These are phyloP conservation scores for Zenarchopterus dispar DNA, from an alignment of 2,797 vertebrate genomes.

Conservation along the genomic window DNA sequence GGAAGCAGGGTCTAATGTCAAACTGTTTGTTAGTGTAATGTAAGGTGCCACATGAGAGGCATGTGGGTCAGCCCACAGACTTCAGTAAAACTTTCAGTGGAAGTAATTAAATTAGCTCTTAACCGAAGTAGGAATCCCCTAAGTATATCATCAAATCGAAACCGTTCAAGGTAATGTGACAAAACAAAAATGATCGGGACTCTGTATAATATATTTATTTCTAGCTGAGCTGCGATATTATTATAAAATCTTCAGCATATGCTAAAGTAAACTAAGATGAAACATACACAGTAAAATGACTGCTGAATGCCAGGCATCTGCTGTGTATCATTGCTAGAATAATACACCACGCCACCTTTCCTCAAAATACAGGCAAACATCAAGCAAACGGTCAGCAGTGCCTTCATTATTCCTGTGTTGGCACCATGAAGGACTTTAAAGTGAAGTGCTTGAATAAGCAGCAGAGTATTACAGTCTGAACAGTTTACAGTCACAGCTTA, in stretches of 20 bases:
- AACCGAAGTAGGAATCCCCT: neutral
- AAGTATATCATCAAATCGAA: neutral
- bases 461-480: conserved; percentile 43
- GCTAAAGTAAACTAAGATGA: conserved; percentile 2
- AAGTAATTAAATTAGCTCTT: neutral
- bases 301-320: neutral
- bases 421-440: conserved; percentile 45
- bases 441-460: conserved; percentile 59
- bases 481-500: conserved; percentile 67
- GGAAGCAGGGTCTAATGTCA: conserved; percentile 15
- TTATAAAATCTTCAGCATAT: neutral
- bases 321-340: neutral
- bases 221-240: neutral
- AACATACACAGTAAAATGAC: neutral
- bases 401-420: conserved; percentile 40
- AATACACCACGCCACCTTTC: conserved; percentile 8
- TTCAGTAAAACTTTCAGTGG: conserved; percentile 1
- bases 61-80: neutral
- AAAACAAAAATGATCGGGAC: neutral
- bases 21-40: conserved; percentile 5
- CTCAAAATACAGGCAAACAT: conserved; percentile 3
- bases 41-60: neutral
- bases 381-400: conserved; percentile 24
- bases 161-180: neutral
- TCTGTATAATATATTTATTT: neutral